A percentile compares a stretch with the other conserved stretches of the same genome.
Conservation (phyloP, 2,888 invertebrate genomes). For the Gymnosoma rotundatum region DNA sequence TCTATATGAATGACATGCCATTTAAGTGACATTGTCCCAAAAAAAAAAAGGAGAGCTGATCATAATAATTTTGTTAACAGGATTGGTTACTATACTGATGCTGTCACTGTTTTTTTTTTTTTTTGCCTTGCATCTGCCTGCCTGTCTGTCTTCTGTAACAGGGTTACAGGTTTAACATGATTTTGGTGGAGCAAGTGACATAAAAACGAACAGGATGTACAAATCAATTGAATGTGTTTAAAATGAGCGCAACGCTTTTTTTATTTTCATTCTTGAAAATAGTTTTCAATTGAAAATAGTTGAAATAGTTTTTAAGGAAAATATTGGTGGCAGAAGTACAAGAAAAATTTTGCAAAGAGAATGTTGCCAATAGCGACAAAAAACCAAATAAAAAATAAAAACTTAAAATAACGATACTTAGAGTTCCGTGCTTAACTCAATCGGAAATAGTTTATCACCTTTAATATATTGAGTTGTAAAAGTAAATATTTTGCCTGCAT, state of each 20-base stretch:
- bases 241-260: conserved; percentile 7
- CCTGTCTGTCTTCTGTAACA: conserved; percentile 9
- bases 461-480: no score
- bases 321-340: not conserved
- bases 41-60: not conserved
- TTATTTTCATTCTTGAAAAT: not conserved
- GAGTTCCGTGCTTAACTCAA: no score
- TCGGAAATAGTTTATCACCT: no score
- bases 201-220: conserved; percentile 33
- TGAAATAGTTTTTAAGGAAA: no score
- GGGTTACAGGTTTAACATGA: conserved; percentile 46
- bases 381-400: not conserved
- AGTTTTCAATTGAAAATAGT: not conserved
- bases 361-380: not conserved
- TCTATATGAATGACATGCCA: conserved; percentile 63
- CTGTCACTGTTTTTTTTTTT: not conserved
- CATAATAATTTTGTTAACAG: conserved; percentile 46
- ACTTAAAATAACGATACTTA: not conserved
- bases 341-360: not conserved
- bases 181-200: conserved; percentile 12
- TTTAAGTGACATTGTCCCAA: conserved; percentile 65
- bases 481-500: no score
- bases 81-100: not conserved
- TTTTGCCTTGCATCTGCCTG: not conserved
- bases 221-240: conserved; percentile 49